Base-by-base conservation (phyloP, 2,888 invertebrate genomes). In the Cepaea hortensis region DNA sequence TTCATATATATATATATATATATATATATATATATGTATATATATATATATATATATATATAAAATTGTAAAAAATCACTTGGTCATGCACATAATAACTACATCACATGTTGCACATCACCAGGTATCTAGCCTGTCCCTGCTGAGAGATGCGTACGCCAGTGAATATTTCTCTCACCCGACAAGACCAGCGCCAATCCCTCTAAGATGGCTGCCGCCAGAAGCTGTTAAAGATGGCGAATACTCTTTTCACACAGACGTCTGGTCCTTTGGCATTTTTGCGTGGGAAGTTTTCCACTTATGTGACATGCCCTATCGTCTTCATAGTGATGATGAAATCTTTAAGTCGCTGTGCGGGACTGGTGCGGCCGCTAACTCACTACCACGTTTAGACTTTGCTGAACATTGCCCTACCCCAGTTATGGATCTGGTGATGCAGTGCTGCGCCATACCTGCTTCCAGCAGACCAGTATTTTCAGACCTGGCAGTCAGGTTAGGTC, bases 221-320 rank as follows among this genome's bases (percentile, higher is more conserved):
- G 98, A 99, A 94, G 98, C 98, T 2, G 97, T 98, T 1, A 95
- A 97, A 90, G 98, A 98, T 91, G 97, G 97, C 76, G 87, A 85
- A 18, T 80, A 15, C 55, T 81, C 77, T 62, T 55, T 77, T 50
- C 98, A 98, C 94, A 98, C 98, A 92, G 98, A 98, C 94, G 97
- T 98, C 0, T 98, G 98, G 95, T 97, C 98, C 90, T 98, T 97
- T 93, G 98, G 97, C 0, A 97, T 97, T 48, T 96, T 98, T 20
- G 96, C 97, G 35, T 98, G 98, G 98, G 98, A 98, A 95, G 96
- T 98, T 89, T 97, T 97, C 94, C 96, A 96, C 90, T 96, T 97
- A 93, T 97, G 96, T 20, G 96, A 97, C 90, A 93, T 97, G 90
- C 97, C 97, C 0, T 96, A 97, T 93, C 96, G 96, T 18, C 96